Percentiles rank a stretch among this genome's conserved stretches.
phyloP scores from a whole-genome alignment of 2,113 vertebrate species.

The Scortum barcoo region DNA sequence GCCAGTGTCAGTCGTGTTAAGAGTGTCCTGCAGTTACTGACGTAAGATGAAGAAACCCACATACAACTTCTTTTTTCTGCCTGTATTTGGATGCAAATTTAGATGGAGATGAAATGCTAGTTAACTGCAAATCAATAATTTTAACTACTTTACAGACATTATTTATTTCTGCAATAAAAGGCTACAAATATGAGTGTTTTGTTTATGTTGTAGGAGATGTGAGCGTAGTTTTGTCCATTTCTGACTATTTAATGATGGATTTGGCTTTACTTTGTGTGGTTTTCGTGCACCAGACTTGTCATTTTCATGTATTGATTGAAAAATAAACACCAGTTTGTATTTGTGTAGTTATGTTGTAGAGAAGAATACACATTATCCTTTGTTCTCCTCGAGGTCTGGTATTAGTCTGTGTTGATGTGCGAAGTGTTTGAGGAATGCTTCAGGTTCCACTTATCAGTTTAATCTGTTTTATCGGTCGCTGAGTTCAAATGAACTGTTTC shows the following conservation, averaged over 20 bases:
- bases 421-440: slow-evolving; percentile 66
- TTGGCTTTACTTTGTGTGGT: neutral
- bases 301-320: slow-evolving; percentile 7
- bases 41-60: neutral
- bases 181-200: neutral
- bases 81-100: no score
- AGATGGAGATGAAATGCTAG: neutral
- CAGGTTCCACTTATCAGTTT: slow-evolving; percentile 59
- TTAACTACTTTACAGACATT: neutral
- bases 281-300: neutral
- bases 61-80: neutral
- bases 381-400: slow-evolving; percentile 52
- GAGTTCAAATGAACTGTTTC: slow-evolving; percentile 70
- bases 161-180: neutral
- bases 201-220: neutral
- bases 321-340: neutral
- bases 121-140: neutral
- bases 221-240: neutral
- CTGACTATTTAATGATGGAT: neutral
- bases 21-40: slow-evolving; percentile 10
- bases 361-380: slow-evolving; percentile 44
- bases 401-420: slow-evolving; percentile 69
- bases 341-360: neutral
- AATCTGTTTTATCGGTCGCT: slow-evolving; percentile 64
- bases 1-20: slow-evolving; percentile 26